A percentile compares a stretch with the other conserved stretches of the same genome.
Conservation (phyloP, 2,113 vertebrate species). For the Telmatochromis brichardi region DNA sequence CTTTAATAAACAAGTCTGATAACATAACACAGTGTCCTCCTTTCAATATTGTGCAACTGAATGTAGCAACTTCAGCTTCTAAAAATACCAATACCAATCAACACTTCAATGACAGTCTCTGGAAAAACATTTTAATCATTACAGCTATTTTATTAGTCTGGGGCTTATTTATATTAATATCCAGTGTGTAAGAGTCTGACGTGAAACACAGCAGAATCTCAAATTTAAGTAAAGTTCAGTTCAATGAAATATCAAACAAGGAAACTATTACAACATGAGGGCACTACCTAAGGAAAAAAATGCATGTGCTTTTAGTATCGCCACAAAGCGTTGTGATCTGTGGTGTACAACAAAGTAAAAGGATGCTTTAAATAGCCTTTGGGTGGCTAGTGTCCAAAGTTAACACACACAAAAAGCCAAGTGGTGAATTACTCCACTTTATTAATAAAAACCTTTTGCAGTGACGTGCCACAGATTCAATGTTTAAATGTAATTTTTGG, state of each 20-base stretch:
- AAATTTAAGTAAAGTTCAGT: neutral
- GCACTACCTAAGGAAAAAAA: neutral
- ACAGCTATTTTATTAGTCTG: neutral
- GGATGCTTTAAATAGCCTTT: neutral
- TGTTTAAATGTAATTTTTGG: neutral
- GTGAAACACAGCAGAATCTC: neutral
- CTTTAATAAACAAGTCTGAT: neutral
- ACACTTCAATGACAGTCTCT: neutral
- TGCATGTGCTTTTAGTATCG: neutral
- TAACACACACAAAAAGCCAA: neutral
- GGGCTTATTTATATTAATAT: neutral
- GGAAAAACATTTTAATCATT: neutral
- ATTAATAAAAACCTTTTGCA: neutral
- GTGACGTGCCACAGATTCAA: neutral
- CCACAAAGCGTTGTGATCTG: neutral
- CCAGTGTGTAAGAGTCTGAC: neutral
- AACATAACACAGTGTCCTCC: neutral
- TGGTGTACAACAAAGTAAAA: neutral
- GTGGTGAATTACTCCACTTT: neutral
- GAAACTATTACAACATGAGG: neutral
- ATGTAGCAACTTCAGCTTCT: neutral
- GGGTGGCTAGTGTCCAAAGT: neutral
- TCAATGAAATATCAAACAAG: neutral
- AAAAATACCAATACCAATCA: neutral
- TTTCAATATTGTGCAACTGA: neutral